Conservation (phyloP, 2,797 vertebrate species). For the Coracias cyanogaster region DNA sequence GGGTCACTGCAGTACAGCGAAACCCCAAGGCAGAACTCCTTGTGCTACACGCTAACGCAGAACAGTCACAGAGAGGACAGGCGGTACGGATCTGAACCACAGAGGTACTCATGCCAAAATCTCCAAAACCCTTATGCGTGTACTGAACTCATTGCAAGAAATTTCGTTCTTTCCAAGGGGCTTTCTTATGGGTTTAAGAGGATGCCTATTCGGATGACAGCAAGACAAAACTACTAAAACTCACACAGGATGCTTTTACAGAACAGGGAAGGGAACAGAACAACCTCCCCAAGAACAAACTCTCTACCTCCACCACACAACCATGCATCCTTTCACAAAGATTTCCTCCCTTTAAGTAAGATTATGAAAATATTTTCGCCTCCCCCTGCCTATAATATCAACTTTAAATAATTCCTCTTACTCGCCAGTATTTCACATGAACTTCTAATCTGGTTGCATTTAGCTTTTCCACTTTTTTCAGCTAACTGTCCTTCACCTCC, state of each 20-base stretch:
- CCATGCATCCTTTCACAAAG: neutral
- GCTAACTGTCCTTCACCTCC: neutral
- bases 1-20: neutral
- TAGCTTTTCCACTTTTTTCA: neutral
- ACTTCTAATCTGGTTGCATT: conserved; percentile 11
- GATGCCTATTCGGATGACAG: neutral
- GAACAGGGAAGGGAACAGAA: neutral
- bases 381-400: neutral
- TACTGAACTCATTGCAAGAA: neutral
- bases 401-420: neutral
- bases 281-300: neutral
- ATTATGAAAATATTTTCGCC: neutral
- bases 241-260: neutral
- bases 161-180: neutral
- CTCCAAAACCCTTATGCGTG: neutral
- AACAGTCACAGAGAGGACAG: neutral
- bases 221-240: neutral
- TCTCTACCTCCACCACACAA: neutral
- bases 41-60: neutral
- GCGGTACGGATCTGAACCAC: fast-evolving
- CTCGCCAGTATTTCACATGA: neutral
- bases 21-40: neutral
- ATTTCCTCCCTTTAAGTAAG: neutral
- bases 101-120: neutral
- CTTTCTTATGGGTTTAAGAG: neutral